A percentile compares a stretch with the other conserved stretches of the same genome.
Conservation (phyloP, 2,888 invertebrate species). For the Aquatica leii region DNA sequence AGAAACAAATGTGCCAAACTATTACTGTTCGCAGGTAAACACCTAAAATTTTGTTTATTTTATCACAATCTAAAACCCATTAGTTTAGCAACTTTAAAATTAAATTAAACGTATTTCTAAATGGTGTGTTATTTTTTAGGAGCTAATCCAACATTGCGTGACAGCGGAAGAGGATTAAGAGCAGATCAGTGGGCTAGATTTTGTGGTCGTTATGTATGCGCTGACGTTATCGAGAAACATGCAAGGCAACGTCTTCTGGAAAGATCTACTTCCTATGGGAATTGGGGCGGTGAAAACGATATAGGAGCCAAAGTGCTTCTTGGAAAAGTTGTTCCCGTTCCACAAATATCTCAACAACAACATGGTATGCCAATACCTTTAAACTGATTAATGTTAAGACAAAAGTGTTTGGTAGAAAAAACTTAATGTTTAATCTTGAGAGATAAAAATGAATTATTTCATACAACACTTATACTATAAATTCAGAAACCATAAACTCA, state of each 20-base stretch:
- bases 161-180: conserved; percentile 72
- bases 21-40: conserved; percentile 75
- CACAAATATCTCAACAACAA: conserved; percentile 49
- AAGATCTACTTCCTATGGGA: conserved; percentile 63
- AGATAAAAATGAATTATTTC: too few species aligned
- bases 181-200: conserved; percentile 80
- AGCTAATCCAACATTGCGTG: conserved; percentile 73
- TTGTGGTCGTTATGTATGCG: conserved; percentile 75
- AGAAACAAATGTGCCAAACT: conserved; percentile 77
- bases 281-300: conserved; percentile 71
- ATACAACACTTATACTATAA: too few species aligned
- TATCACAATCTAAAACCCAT: too few species aligned
- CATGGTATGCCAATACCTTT: conserved; percentile 48
- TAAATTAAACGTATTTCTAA: background rate
- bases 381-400: too few species aligned
- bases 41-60: too few species aligned
- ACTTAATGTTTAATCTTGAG: too few species aligned
- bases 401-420: too few species aligned
- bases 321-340: conserved; percentile 61
- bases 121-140: conserved; percentile 59
- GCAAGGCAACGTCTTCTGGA: conserved; percentile 67
- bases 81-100: background rate
- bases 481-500: too few species aligned
- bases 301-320: conserved; percentile 63
- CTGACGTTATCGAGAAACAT: conserved; percentile 75